Evolutionary conservation across 1,140 invertebrate genomes (phyloP), one percentile per base, ranked within the genome.

Genomic region (Agrypnia vestita): DNA sequence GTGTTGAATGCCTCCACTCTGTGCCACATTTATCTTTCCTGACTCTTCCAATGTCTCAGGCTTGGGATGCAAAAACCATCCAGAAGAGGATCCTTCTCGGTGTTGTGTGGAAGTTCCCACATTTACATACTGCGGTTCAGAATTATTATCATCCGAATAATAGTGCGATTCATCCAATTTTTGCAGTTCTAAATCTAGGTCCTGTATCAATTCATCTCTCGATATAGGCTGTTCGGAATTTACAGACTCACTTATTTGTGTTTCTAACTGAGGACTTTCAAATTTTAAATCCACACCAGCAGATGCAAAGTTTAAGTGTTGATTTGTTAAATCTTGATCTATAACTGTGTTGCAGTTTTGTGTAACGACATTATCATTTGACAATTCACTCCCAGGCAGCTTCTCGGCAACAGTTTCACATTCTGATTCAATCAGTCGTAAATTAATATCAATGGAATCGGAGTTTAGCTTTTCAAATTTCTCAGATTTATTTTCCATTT

Each of bases 31-130:
- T 10, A 64, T 84, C 81, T 64, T 80, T 67, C 71, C 75, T 82
- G 13, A 79, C 76, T 59, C 69, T 56, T 79, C 55, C 19, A 78
- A 11, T 4, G 15, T 11, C 0, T 74, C 72, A 15, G 51, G 21
- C 53, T 73, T 87, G 21, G 87, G 87, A 85, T 90, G 88, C 67
- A 90, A 85, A 80, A 87, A 90, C 87, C 89, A 90, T n/a, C 89
- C 89, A n/a, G 84, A 82, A 10, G 73, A 72, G 11, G 46, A 25
- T 44, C 51, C 47, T 47, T 80, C 74, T 17, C n/a, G 35, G 25
- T 35, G 25, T 21, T 69, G 43, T 12, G 19, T 44, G 3, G 47
- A 56, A 10, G 15, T 21, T 53, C 61, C 73, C 3, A 77, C 51
- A 51, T 80, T 77, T 7, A 46, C 56, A 44, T 51, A 53, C 51